Base-by-base conservation (phyloP, 2,113 vertebrate species). In the Spilogale gracilis region DNA sequence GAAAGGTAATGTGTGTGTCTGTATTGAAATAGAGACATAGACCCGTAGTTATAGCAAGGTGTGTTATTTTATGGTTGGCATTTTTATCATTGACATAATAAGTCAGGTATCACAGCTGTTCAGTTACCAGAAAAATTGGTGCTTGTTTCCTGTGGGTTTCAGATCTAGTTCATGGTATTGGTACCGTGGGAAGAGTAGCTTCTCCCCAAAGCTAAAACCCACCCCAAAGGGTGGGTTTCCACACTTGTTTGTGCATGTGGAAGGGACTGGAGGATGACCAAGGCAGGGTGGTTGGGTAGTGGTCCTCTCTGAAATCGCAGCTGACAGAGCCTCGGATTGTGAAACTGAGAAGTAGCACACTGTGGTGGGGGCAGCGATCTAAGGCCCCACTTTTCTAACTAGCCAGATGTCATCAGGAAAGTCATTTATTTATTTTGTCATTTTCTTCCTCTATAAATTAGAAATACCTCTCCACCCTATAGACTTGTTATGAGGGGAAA, bases 71-170 rank as follows among this genome's bases (percentile, higher is more conserved):
- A 69, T 86, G 54, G 0, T 76, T 32, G 54, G 0, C 25, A 38
- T 69, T 16, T 97, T 97, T 96, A 38, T 91, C 32, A n/a, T 67
- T 88, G 61, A 54, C 23, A 80, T 48, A 61, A 45, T 92, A 80
- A 88, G 52, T 90, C 93, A 84, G 32, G 25, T 91, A 32, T 96
- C 63, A n/a, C n/a, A 94, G 76, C 76, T 82, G 52, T 63, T 89
- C 23, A 94, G 56, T 27, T 74, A 38, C 61, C 48, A 78, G 21
- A 94, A 93, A 95, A 94, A 87, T 74, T 95, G 38, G 12, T 93
- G 27, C 6, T 67, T 90, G 23, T 92, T 97, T 92, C 50, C 16
- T 90, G 2, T 1, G 60, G 4, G 7, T 58, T 89, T 96, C 13
- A 86, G 61, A 91, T 60, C 14, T 52, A 65, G 16, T 87, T 89